Conservation (phyloP, 1,140 invertebrate genomes). For the Cephus cinctus region DNA sequence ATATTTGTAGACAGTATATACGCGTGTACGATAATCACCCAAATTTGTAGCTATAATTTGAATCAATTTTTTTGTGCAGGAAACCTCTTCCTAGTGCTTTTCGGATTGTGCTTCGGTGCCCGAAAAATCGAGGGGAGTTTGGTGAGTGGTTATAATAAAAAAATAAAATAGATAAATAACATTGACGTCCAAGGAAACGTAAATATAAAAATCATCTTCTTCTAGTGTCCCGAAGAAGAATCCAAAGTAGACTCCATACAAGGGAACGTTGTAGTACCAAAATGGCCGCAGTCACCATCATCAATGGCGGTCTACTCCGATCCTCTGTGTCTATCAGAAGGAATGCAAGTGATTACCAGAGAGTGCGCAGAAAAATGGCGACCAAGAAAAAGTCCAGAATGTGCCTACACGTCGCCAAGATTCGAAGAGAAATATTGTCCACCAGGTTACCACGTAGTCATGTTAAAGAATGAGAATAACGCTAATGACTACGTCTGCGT, state of each 20-base stretch:
- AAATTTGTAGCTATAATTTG: no score
- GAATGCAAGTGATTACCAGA: conserved; percentile 17
- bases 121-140: no score
- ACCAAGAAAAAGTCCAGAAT: conserved; percentile 17
- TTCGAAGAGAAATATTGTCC: conserved; percentile 14
- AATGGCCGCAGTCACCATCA: not conserved
- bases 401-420: conserved; percentile 12
- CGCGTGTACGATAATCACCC: no score
- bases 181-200: no score
- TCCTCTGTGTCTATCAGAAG: conserved; percentile 20
- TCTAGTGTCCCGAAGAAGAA: not conserved
- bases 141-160: no score
- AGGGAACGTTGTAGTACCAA: not conserved
- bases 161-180: no score
- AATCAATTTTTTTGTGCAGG: no score
- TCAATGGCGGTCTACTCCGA: conserved; percentile 7
- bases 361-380: conserved; percentile 18
- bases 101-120: no score
- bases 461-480: no score
- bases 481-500: conserved; percentile 19
- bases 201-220: not conserved
- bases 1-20: no score
- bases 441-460: conserved; percentile 12
- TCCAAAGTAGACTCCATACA: not conserved
- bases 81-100: no score